Conservation (phyloP, 2,888 invertebrate species). For the Tenthredo distinguenda region DNA sequence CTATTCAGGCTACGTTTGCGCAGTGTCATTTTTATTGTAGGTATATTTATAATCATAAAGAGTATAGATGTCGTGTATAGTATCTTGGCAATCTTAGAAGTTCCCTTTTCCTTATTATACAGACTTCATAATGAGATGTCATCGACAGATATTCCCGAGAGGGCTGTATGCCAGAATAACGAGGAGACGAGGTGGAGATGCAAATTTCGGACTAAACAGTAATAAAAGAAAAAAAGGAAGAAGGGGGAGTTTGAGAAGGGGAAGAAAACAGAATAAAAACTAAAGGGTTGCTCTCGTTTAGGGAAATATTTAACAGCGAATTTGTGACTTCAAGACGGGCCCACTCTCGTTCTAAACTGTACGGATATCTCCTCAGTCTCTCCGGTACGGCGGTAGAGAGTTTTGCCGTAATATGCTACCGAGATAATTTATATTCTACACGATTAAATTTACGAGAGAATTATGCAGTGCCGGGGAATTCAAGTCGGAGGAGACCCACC, state of each 20-base stretch:
- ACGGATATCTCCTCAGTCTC: slow-evolving; percentile 26
- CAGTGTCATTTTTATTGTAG: neutral
- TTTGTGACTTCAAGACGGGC: slow-evolving; percentile 32
- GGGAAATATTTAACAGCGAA: slow-evolving; percentile 37
- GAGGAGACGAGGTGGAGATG: slow-evolving; percentile 32
- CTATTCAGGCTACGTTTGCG: neutral
- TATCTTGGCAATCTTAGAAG: neutral
- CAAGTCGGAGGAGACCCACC: slow-evolving; percentile 17
- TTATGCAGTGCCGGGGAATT: slow-evolving; percentile 49
- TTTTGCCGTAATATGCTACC: slow-evolving; percentile 52
- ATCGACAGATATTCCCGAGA: slow-evolving; percentile 34
- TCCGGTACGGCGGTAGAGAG: slow-evolving; percentile 47
- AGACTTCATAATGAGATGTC: slow-evolving; percentile 26
- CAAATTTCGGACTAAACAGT: neutral
- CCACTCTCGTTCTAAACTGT: slow-evolving; percentile 3
- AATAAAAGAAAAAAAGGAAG: neutral
- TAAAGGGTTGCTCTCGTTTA: neutral
- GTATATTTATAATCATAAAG: neutral
- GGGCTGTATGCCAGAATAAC: slow-evolving; percentile 8
- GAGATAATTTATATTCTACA: slow-evolving; percentile 52
- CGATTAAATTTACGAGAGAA: slow-evolving; percentile 53
- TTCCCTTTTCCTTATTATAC: neutral
- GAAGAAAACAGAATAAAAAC: neutral
- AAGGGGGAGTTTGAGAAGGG: neutral
- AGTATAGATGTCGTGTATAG: neutral